Percentiles rank a stretch among this genome's conserved stretches.
These are phyloP conservation scores for Drosophila barbarae DNA, from an alignment of 2,888 invertebrate species.

Conservation along the genomic window DNA sequence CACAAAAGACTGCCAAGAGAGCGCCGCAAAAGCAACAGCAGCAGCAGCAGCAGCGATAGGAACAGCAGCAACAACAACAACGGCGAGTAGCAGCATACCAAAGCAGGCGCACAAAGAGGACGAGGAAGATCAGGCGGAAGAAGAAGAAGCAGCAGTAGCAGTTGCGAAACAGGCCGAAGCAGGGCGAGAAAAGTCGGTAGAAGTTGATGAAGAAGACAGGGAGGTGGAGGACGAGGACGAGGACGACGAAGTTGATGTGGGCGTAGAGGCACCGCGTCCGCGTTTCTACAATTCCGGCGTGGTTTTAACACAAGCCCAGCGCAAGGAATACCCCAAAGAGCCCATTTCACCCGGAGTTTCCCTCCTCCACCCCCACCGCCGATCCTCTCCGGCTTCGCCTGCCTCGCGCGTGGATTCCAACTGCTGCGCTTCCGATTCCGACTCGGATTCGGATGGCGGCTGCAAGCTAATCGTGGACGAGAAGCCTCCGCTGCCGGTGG, in stretches of 20 bases:
- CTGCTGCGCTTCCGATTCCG: constrained; percentile 17
- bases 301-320: constrained; percentile 89
- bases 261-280: constrained; percentile 79
- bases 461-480: constrained; percentile 84
- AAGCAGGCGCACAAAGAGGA: constrained; percentile 42
- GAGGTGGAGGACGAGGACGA: constrained; percentile 24
- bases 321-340: constrained; percentile 85
- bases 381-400: constrained; percentile 8
- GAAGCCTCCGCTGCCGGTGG: constrained; percentile 83
- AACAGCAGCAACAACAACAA: constrained; percentile 25
- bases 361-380: background rate
- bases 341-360: background rate
- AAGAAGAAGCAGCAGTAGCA: constrained; percentile 18
- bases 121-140: constrained; percentile 19
- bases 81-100: constrained; percentile 59
- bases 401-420: constrained; percentile 3
- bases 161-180: background rate
- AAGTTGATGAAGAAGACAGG: constrained; percentile 4
- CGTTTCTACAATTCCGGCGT: constrained; percentile 90
- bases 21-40: constrained; percentile 39
- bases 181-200: constrained; percentile 14
- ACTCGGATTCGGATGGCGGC: constrained; percentile 80
- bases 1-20: constrained; percentile 70
- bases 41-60: constrained; percentile 33
- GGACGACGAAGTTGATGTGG: constrained; percentile 61